Percentiles rank a stretch among this genome's conserved stretches.
Evolutionary conservation across 2,113 vertebrate genomes (phyloP).

Genomic region (Antechinus flavipes): DNA sequence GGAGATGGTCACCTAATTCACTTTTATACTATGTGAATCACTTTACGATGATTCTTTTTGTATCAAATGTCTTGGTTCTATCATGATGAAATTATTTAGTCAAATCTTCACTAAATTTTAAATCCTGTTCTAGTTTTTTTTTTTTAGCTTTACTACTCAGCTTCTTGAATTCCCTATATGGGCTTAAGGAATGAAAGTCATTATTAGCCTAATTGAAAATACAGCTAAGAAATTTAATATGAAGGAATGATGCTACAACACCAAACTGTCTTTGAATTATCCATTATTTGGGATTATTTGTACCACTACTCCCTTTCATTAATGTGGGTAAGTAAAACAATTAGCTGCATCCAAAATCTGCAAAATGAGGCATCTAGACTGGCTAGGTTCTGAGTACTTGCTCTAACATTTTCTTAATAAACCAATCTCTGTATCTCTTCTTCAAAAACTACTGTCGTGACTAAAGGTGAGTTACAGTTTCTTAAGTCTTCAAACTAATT

Average conservation of each 20-base stretch:
- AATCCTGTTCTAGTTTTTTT: neutral
- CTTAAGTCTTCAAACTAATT: too few species aligned
- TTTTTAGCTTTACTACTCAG: neutral
- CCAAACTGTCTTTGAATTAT: neutral
- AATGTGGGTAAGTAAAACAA: neutral
- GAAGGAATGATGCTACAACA: neutral
- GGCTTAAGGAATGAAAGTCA: neutral
- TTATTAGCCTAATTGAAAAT: neutral
- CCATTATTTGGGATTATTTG: neutral
- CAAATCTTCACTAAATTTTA: neutral
- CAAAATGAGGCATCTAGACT: neutral
- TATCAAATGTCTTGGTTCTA: neutral
- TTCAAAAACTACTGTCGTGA: neutral
- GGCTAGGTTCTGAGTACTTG: neutral
- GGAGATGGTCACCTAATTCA: neutral
- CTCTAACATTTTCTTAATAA: neutral
- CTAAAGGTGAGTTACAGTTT: neutral
- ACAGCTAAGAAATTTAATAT: neutral
- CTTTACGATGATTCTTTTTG: neutral
- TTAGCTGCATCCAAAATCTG: neutral
- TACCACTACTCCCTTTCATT: neutral
- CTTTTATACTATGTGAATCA: neutral
- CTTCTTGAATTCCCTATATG: neutral
- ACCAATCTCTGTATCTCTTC: neutral
- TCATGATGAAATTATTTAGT: neutral